phyloP scores from a whole-genome alignment of 2,113 vertebrate species.

The Petrocephalus microphthalmus region DNA sequence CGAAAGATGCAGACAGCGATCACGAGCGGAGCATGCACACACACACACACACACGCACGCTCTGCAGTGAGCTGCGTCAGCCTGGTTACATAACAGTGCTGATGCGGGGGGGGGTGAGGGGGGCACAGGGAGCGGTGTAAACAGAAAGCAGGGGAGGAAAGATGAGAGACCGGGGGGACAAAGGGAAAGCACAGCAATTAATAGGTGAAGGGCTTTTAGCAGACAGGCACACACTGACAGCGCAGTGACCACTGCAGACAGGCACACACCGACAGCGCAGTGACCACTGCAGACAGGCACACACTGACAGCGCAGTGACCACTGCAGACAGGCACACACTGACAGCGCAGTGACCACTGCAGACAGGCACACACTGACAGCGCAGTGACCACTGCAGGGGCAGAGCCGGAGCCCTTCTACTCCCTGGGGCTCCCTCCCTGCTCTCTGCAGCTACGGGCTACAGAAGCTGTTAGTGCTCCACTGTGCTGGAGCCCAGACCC shows the following conservation, averaged over 20 bases:
- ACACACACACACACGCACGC: not conserved
- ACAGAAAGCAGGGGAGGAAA: constrained; percentile 13
- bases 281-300: too few species aligned
- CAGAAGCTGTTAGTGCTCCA: not conserved
- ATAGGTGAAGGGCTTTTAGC: not conserved
- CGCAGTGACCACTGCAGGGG: not conserved
- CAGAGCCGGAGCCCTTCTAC: too few species aligned
- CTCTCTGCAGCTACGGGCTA: not conserved
- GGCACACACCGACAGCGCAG: too few species aligned
- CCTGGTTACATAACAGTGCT: not conserved
- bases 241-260: too few species aligned
- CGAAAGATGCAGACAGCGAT: not conserved
- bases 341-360: not conserved
- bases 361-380: too few species aligned
- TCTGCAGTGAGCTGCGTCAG: not conserved
- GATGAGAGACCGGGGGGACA: not conserved
- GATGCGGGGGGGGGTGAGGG: constrained; percentile 24
- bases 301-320: too few species aligned
- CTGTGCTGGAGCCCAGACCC: not conserved
- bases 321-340: too few species aligned
- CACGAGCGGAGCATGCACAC: not conserved
- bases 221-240: too few species aligned
- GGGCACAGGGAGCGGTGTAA: not conserved
- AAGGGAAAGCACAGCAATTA: not conserved
- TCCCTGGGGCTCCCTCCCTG: not conserved